phyloP scores from a whole-genome alignment of 2,797 vertebrate genomes.

The Halcyon badia region DNA sequence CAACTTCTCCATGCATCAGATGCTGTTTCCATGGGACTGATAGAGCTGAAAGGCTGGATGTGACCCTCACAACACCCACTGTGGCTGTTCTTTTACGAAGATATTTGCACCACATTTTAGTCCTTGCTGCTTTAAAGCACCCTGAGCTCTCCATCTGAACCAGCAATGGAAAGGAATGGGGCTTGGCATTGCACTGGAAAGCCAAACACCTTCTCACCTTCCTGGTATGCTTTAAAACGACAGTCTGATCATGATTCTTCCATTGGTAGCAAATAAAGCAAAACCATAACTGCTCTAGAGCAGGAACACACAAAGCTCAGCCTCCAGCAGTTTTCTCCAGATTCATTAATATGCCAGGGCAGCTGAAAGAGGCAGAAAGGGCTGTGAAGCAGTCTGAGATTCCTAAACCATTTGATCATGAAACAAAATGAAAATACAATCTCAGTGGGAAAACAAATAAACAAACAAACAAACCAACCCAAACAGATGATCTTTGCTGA shows the following conservation, averaged over 20 bases:
- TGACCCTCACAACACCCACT: background rate
- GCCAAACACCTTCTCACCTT: slow-evolving; percentile 61
- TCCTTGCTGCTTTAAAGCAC: background rate
- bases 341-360: slow-evolving; percentile 37
- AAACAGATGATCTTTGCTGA: background rate
- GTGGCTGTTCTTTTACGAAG: background rate
- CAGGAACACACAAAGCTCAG: slow-evolving; percentile 71
- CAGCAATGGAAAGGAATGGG: background rate
- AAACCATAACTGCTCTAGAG: slow-evolving; percentile 65
- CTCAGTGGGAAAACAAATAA: background rate
- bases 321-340: slow-evolving; percentile 70
- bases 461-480: too few relatives aligned
- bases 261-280: slow-evolving; percentile 79
- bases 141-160: background rate
- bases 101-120: background rate
- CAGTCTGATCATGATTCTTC: slow-evolving; percentile 76
- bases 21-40: background rate
- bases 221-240: slow-evolving; percentile 68
- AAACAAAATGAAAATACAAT: slow-evolving; percentile 44
- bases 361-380: slow-evolving; percentile 77
- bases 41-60: background rate
- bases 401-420: slow-evolving; percentile 63
- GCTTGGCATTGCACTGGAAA: background rate
- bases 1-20: rapidly evolving
- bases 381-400: slow-evolving; percentile 64